These are phyloP conservation scores for Heliconius eleuchia DNA, from an alignment of 1,140 invertebrate genomes.

Conservation along the genomic window DNA sequence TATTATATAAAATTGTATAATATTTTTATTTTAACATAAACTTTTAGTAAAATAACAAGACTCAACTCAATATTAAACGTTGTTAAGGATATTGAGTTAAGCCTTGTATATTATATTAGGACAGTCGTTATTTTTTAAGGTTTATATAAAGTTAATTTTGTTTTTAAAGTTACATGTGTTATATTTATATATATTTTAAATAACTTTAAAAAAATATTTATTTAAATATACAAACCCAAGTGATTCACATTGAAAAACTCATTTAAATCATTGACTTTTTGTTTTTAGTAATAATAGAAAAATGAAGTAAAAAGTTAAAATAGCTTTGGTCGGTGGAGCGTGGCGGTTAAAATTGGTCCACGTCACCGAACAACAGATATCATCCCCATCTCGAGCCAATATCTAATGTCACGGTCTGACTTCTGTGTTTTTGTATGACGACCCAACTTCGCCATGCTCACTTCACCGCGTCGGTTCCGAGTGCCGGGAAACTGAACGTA, in stretches of 20 bases:
- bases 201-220: no score
- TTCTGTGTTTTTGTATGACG: conserved; percentile 21
- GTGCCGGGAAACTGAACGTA: not conserved
- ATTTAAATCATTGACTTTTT: not conserved
- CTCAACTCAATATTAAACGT: no score
- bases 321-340: conserved; percentile 55
- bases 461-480: not conserved
- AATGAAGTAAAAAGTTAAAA: conserved; percentile 58
- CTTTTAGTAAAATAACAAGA: no score
- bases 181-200: no score
- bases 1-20: no score
- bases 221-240: not conserved
- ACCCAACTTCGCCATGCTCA: not conserved
- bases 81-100: no score
- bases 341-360: conserved; percentile 49
- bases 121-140: no score
- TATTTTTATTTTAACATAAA: no score
- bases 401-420: conserved; percentile 29
- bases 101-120: no score
- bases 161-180: no score
- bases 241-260: not conserved
- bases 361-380: conserved; percentile 25
- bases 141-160: no score
- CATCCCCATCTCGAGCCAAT: conserved; percentile 29
- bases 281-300: not conserved